Base-by-base conservation (phyloP, 2,888 invertebrate genomes). In the Idaea straminata region DNA sequence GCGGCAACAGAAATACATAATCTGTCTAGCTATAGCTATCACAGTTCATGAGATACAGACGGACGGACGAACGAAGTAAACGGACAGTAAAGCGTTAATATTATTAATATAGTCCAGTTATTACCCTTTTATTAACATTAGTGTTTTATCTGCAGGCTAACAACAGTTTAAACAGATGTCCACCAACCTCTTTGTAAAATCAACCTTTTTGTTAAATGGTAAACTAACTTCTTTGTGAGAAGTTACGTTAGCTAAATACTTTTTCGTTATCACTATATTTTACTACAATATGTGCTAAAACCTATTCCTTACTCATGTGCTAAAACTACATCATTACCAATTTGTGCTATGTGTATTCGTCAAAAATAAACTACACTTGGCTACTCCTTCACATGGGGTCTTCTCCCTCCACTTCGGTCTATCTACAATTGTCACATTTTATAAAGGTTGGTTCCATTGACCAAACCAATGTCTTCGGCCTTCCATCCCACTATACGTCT, bases 381-480 rank as follows among this genome's bases (percentile, higher is more conserved):
- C 58, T 25, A 25, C 25, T 25, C 3, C 25, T 25, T 25, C 25
- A 25, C 25, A 25, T 25, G 25, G 25, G 25, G 25, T 2, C 25
- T 25, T 25, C 3, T 25, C 25, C 3, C 1, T 25, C 25, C 25
- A 25, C 25, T 25, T 25, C 3, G 3, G 3, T 25, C 25, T 25
- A 25, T 25, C 25, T 25, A 25, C 25, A 1, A 25, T 25, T 25
- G 25, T 25, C 1, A 1, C 25, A 25, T 25, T 25, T 25, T 25
- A 25, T 25, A 1, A 25, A 25, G 25, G 25, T 25, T 25, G 3
- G 25, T 25, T 25, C 25, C 80, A 85, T 83, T 87, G 87, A 82
- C 86, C 89, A 86, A 87, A 81, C 82, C 80, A 72, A 64, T 61
- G 65, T 64, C n/a, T 62, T 74, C 91, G 91, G 91, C 77, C 91